A percentile compares a stretch with the other conserved stretches of the same genome.
phyloP scores from a whole-genome alignment of 2,797 vertebrate genomes.

The Mormyrops attenuatus region DNA sequence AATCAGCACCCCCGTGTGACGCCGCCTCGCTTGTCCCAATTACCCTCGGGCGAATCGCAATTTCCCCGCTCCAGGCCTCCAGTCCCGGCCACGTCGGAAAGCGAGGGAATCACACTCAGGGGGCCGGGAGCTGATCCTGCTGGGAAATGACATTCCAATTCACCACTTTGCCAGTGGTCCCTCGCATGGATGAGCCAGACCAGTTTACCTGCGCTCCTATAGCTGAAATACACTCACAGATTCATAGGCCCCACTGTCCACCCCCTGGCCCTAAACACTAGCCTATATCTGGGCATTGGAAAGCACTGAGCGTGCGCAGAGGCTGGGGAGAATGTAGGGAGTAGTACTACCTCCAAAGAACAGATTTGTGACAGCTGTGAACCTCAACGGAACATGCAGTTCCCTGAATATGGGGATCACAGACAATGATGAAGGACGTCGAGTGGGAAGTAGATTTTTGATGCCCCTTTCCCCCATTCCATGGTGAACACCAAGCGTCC shows the following conservation, averaged over 20 bases:
- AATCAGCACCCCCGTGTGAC: conserved; percentile 30
- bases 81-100: background rate
- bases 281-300: background rate
- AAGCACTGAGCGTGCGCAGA: background rate
- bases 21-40: conserved; percentile 38
- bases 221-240: background rate
- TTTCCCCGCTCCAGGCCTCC: conserved; percentile 31
- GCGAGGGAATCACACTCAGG: background rate
- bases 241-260: background rate
- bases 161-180: background rate
- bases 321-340: background rate
- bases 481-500: background rate
- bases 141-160: too few relatives aligned
- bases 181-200: background rate
- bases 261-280: background rate
- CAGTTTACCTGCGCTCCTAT: background rate
- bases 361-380: background rate
- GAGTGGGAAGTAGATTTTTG: background rate
- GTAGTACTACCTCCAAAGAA: background rate
- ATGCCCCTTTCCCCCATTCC: background rate
- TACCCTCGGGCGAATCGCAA: conserved; percentile 35
- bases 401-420: background rate
- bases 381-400: background rate
- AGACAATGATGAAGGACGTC: background rate
- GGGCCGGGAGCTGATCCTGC: background rate